Percentiles rank a stretch among this genome's conserved stretches.
Evolutionary conservation across 2,113 vertebrate species (phyloP).

Genomic region (Platanista minor): DNA sequence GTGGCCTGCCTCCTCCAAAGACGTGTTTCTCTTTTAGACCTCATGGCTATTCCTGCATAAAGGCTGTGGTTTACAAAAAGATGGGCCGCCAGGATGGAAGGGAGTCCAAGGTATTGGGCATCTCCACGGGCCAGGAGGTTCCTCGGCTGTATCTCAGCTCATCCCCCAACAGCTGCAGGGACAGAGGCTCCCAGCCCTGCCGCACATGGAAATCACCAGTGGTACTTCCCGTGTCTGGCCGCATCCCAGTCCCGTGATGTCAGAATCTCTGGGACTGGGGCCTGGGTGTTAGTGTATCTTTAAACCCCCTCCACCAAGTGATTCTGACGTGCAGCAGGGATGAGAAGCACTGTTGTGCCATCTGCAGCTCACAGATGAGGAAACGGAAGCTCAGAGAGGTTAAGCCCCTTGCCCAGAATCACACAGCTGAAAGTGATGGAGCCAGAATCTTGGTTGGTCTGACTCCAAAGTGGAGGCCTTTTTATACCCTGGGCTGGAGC

Average conservation of each 20-base stretch:
- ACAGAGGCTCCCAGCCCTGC: background rate
- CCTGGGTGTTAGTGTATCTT: background rate
- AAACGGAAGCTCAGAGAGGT: background rate
- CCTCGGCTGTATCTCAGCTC: background rate
- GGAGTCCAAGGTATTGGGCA: accelerated
- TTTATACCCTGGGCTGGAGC: background rate
- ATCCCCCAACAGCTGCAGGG: background rate
- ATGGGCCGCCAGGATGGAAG: accelerated
- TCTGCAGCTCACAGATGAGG: background rate
- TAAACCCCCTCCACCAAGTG: background rate
- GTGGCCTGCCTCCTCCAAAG: background rate
- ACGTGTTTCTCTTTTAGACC: background rate
- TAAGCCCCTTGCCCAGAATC: background rate
- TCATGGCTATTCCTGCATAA: background rate
- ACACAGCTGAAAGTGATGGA: background rate
- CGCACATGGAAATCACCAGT: accelerated
- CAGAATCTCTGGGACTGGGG: background rate
- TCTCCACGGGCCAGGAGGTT: accelerated
- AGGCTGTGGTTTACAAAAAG: background rate
- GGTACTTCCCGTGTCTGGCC: accelerated
- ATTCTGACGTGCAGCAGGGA: accelerated
- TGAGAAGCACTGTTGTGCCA: accelerated
- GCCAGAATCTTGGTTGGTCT: background rate
- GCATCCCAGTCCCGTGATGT: background rate
- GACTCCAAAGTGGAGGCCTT: background rate